Conservation (phyloP, 2,113 vertebrate genomes). For the Stomatorhinus ivindoensis region DNA sequence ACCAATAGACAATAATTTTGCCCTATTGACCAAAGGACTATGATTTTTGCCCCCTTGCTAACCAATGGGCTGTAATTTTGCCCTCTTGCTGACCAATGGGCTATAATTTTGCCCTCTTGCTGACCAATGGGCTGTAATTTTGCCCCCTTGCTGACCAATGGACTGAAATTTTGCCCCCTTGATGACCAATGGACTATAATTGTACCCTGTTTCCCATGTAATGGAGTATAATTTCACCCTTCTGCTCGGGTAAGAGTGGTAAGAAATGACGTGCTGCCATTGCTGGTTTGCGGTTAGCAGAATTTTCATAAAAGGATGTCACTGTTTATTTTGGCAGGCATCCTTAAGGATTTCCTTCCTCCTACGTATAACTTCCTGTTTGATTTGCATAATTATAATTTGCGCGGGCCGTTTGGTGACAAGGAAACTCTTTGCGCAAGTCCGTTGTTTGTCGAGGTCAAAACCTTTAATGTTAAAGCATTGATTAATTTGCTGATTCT, state of each 20-base stretch:
- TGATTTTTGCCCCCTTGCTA: not conserved
- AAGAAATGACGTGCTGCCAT: not conserved
- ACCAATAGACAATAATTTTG: not conserved
- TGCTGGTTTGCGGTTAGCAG: conserved; percentile 1
- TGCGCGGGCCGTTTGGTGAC: not conserved
- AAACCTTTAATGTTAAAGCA: not conserved
- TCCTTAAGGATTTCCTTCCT: not conserved
- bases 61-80: not conserved
- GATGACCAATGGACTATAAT: not conserved
- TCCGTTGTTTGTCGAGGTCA: not conserved
- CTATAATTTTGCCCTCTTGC: not conserved
- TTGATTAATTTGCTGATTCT: not conserved
- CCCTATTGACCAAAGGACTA: not conserved
- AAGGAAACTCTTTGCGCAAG: not conserved
- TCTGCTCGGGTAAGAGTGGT: not conserved
- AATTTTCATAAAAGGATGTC: conserved; percentile 10
- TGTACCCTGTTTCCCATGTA: not conserved
- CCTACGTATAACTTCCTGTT: not conserved
- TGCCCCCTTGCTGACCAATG: not conserved
- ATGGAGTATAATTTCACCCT: not conserved
- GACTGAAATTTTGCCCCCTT: not conserved
- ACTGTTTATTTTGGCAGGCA: conserved; percentile 1
- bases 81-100: not conserved
- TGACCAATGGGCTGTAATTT: not conserved
- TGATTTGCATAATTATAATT: not conserved